Evolutionary conservation across 1,140 invertebrate genomes (phyloP).

Genomic region (Patella vulgata): DNA sequence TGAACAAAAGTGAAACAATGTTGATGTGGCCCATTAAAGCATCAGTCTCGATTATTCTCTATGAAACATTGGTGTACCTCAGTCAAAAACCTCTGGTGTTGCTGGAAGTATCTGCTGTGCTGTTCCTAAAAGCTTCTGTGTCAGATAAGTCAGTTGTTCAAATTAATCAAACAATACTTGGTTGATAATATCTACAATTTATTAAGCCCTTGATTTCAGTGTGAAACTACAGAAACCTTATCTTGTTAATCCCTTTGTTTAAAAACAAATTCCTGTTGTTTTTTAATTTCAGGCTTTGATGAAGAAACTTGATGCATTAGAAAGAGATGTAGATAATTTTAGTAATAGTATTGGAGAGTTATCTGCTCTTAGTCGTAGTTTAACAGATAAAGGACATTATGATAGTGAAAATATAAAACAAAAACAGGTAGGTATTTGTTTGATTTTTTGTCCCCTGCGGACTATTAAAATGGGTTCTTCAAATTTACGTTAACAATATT

Average conservation of each 20-base stretch:
- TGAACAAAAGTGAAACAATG: too few species aligned
- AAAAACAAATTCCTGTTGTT: neutral
- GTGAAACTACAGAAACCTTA: neutral
- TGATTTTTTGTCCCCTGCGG: slow-evolving; percentile 69
- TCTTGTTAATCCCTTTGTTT: neutral
- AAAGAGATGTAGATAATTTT: slow-evolving; percentile 97
- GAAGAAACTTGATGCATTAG: slow-evolving; percentile 97
- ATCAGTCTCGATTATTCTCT: too few species aligned
- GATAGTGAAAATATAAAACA: slow-evolving; percentile 84
- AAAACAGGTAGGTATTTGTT: slow-evolving; percentile 91
- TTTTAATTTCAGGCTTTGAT: slow-evolving; percentile 84
- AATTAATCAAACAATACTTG: too few species aligned
- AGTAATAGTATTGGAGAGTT: slow-evolving; percentile 87
- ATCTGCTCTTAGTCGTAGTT: slow-evolving; percentile 85
- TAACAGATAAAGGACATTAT: slow-evolving; percentile 90
- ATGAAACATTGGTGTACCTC: too few species aligned
- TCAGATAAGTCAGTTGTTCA: too few species aligned
- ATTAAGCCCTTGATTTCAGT: neutral
- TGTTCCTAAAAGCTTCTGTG: too few species aligned
- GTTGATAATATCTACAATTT: too few species aligned
- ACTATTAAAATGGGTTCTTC: too few species aligned
- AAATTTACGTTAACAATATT: too few species aligned
- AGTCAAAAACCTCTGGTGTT: too few species aligned
- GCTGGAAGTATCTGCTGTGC: too few species aligned
- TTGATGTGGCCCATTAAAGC: too few species aligned